Base-by-base conservation (phyloP, 2,888 invertebrate species). In the Synanthedon myopaeformis region DNA sequence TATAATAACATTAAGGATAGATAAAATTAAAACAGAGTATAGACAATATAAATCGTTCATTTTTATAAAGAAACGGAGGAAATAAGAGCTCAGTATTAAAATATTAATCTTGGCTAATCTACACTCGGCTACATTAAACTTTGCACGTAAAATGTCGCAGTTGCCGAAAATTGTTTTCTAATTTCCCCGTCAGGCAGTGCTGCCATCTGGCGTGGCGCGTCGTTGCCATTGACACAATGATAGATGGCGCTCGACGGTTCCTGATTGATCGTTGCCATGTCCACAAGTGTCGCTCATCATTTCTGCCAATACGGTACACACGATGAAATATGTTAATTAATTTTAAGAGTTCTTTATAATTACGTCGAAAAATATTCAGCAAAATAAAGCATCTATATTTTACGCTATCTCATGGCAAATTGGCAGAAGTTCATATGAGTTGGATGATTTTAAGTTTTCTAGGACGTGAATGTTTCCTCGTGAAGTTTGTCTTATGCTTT, bases 181-280 rank as follows among this genome's bases (percentile, higher is more conserved):
- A 85, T 85, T 77, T 73, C 73, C 75, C 35, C 69, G 70, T 64
- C 66, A 73, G 66, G 65, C 70, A 66, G 75, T 79, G 68, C 75
- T 76, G 82, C 82, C 86, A 85, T 84, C 82, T 86, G 84, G 79
- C 71, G 74, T 66, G 66, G 69, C 66, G 67, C 67, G 62, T 61
- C 70, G 72, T 67, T 63, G 63, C 64, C 69, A 65, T 60, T 79
- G 83, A 83, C 82, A 79, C 67, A 74, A 82, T 85, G 86, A 85
- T 85, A 82, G 83, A 86, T 85, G 84, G 75, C 78, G 79, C 75
- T 75, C 78, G 76, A 76, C 76, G 66, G 23, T 59, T 69, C 66
- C 74, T 85, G 85, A 85, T 85, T 84, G 84, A 86, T 85, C 72
- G 76, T 67, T 80, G 83, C 81, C 77, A 71, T 72, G 76, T 72